A percentile compares a stretch with the other conserved stretches of the same genome.
phyloP scores from a whole-genome alignment of 2,113 vertebrate genomes.

The Aspiorhynchus laticeps region DNA sequence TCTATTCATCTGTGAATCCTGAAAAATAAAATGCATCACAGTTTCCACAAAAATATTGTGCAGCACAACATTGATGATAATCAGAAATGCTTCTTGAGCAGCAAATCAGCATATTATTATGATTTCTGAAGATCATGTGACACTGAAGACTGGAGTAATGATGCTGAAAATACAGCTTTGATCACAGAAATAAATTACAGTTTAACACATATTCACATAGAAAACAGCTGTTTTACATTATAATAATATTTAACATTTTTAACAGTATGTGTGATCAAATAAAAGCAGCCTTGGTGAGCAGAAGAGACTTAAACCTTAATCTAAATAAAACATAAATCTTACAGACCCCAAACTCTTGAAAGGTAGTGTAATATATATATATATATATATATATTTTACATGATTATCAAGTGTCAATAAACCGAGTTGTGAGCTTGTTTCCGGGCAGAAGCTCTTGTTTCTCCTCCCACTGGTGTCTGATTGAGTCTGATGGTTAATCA shows the following conservation, averaged over 20 bases:
- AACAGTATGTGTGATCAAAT: not conserved
- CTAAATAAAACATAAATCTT: too few species aligned
- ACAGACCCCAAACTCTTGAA: too few species aligned
- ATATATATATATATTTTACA: not conserved
- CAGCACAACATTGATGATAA: too few species aligned
- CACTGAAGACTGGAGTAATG: not conserved
- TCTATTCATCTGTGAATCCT: not conserved
- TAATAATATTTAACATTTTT: not conserved
- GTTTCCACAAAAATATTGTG: not conserved
- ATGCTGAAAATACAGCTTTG: not conserved
- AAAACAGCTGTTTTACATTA: not conserved
- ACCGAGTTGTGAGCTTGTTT: not conserved
- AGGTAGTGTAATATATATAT: not conserved
- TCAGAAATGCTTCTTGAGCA: not conserved
- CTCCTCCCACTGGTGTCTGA: not conserved
- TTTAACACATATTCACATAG: not conserved
- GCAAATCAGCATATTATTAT: not conserved
- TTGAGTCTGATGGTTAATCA: not conserved
- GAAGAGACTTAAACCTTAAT: not conserved
- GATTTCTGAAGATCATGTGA: not conserved
- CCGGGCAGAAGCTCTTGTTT: not conserved
- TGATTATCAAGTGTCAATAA: not conserved
- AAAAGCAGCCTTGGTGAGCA: not conserved
- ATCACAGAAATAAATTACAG: not conserved
- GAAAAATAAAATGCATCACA: not conserved